Evolutionary conservation across 2,888 invertebrate genomes (phyloP), one percentile per base, ranked within the genome.

Genomic region (Watsonalla binaria): DNA sequence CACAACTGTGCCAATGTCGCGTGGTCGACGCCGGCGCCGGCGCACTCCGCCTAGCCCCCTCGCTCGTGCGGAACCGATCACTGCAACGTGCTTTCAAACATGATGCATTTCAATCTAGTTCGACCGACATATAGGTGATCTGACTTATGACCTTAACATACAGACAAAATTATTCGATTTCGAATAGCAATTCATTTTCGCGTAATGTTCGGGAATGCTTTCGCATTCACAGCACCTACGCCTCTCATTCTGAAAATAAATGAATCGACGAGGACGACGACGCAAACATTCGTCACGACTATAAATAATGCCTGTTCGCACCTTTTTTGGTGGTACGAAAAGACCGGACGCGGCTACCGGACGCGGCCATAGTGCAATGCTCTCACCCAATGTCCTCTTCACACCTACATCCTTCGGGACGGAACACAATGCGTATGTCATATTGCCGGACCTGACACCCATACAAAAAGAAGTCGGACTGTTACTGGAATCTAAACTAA

Each of bases 1-100:
- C 80, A 77, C 83, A 90, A 89, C 80, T 88, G 86, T 90, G 90
- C 90, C 90, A 90, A 90, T 90, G 90, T 90, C 90, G 79, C 78
- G 72, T 66, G 70, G 70, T 68, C 71, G 72, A 70, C 72, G 71
- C 73, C 64, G 66, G 63, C 68, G 70, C 65, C 78, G 80, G 74
- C 65, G 70, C 70, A 60, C 61, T 59, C 68, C 72, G 71, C 76
- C 78, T 69, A 75, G 71, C 76, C 78, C 68, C 76, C 70, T 74
- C 81, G 72, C 64, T 82, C 86, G 82, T 82, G 86, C 87, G 84
- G 86, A 86, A 89, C 88, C 71, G 74, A 76, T 63, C 56, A 68
- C 66, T 56, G 63, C 65, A 61, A 59, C 59, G 60, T 63, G 46
- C 58, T 59, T 59, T 59, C 62, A 63, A 66, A 61, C 56, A 55